Evolutionary conservation across 1,140 invertebrate genomes (phyloP).

Genomic region (Oncopodura yosiiana): DNA sequence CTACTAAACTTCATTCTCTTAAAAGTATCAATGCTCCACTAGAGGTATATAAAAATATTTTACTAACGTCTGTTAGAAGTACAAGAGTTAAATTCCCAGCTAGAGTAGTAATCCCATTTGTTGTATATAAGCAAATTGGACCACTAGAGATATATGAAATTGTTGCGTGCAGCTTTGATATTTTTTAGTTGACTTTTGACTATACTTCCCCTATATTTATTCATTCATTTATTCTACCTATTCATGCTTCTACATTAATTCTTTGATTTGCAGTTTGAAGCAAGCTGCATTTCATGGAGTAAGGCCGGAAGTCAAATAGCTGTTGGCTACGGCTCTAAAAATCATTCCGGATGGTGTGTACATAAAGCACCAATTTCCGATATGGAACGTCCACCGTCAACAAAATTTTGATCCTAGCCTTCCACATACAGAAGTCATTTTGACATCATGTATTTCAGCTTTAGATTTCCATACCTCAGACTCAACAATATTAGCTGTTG

Average conservation of each 20-base stretch:
- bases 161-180: too few species aligned
- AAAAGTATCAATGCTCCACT: slow-evolving; percentile 6
- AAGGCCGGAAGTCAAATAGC: slow-evolving; percentile 28
- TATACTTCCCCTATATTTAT: too few species aligned
- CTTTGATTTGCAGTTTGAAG: slow-evolving; percentile 19
- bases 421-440: slow-evolving; percentile 22
- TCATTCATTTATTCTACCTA: too few species aligned
- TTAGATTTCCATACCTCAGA: slow-evolving; percentile 30
- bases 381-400: slow-evolving; percentile 24
- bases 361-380: slow-evolving; percentile 24
- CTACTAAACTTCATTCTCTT: slow-evolving; percentile 15
- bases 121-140: too few species aligned
- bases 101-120: too few species aligned
- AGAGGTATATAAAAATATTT: slow-evolving; percentile 7
- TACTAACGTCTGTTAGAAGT: too few species aligned
- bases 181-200: too few species aligned
- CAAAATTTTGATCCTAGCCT: slow-evolving; percentile 1
- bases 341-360: slow-evolving; percentile 25
- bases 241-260: too few species aligned
- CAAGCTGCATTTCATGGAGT: slow-evolving; percentile 25
- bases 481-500: slow-evolving; percentile 17
- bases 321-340: slow-evolving; percentile 15
- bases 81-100: too few species aligned
- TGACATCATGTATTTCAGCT: slow-evolving; percentile 18
- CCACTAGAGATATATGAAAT: too few species aligned